Percentiles rank a stretch among this genome's conserved stretches.
phyloP scores from a whole-genome alignment of 1,140 invertebrate species.

The Dryas iulia region DNA sequence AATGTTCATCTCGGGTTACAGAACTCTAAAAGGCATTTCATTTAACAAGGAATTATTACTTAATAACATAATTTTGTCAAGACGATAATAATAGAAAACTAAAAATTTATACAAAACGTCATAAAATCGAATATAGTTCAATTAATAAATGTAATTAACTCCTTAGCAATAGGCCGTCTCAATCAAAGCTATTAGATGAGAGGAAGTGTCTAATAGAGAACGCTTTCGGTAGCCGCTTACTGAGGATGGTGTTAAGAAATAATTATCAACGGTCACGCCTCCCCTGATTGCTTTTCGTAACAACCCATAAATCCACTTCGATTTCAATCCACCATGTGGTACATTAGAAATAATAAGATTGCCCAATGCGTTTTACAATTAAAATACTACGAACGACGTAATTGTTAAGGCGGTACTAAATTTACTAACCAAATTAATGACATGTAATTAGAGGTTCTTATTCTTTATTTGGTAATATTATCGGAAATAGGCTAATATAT shows the following conservation, averaged over 20 bases:
- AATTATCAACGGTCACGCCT: slow-evolving; percentile 73
- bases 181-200: slow-evolving; percentile 58
- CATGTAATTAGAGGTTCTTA: slow-evolving; percentile 42
- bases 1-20: too few relatives aligned
- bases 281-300: slow-evolving; percentile 75
- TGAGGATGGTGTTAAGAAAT: slow-evolving; percentile 75
- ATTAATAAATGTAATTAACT: slow-evolving; percentile 52
- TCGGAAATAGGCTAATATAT: slow-evolving; percentile 47
- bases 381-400: slow-evolving; percentile 41
- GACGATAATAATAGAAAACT: not conserved
- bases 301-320: slow-evolving; percentile 65
- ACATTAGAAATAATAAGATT: slow-evolving; percentile 50
- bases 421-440: slow-evolving; percentile 46
- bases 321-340: slow-evolving; percentile 36
- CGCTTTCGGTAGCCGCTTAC: slow-evolving; percentile 60
- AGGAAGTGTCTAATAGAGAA: slow-evolving; percentile 68
- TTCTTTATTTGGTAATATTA: slow-evolving; percentile 45
- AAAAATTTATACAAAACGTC: not conserved
- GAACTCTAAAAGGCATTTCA: too few relatives aligned
- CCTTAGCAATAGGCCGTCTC: slow-evolving; percentile 49
- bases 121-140: slow-evolving; percentile 19
- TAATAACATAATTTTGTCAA: too few relatives aligned
- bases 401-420: slow-evolving; percentile 51
- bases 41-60: too few relatives aligned
- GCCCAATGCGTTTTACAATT: slow-evolving; percentile 45